Base-by-base conservation (phyloP, 2,888 invertebrate species). In the Cerceris rybyensis region DNA sequence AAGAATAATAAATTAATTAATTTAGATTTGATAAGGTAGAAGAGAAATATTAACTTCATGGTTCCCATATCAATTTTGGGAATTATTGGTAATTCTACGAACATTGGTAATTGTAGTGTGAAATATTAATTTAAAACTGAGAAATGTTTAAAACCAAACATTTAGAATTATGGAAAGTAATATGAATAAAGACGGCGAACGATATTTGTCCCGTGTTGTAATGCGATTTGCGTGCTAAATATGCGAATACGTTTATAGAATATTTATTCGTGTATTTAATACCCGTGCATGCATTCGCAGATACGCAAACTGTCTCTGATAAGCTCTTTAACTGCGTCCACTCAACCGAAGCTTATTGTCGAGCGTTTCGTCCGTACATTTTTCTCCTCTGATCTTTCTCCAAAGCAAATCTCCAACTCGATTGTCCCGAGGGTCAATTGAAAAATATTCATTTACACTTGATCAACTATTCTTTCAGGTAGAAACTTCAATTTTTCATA, bases 201-300 rank as follows among this genome's bases (percentile, higher is more conserved):
- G 9, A 14, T 28, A 66, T 71, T 75, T 58, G 49, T 61, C n/a
- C 64, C 46, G 41, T 9, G 50, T 52, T 17, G 49, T 52, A 39
- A 58, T 46, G 52, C 46, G 52, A 28, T 67, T 61, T 60, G 67
- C 11, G 67, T 28, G 50, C 5, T 71, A 63, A 72, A 72, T 55
- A 77, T 42, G 68, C 55, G 28, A 43, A 54, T 72, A 65, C 77
- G 60, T 72, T 77, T 76, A 72, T 78, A 64, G 78, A 78, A 77
- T 77, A 66, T 60, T 65, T 69, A 61, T 69, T 55, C 69, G n/a
- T 59, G 57, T 16, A 42, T 72, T 78, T 77, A 65, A 73, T 65
- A 55, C 49, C 46, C 13, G 49, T 61, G 58, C 17, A 72, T 73
- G 68, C 57, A 43, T 67, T 55, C 17, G 68, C 50, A 78, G 68